phyloP scores from a whole-genome alignment of 1,140 invertebrate genomes.

The Drosophila rhopaloa region DNA sequence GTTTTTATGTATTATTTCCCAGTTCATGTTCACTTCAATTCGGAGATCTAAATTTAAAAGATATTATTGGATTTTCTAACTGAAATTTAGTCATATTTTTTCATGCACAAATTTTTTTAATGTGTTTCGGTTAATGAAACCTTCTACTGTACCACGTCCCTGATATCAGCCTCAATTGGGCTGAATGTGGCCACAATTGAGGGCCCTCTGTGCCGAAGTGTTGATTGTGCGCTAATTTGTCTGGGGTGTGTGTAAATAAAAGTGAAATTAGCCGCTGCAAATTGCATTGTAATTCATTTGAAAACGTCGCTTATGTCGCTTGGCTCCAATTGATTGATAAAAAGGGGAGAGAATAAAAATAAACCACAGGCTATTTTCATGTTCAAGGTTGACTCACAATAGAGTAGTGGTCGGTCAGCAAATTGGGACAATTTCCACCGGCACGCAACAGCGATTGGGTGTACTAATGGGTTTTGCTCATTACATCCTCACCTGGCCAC shows the following conservation, averaged over 20 bases:
- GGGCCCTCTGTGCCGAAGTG: slow-evolving; percentile 38
- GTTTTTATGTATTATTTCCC: too few species aligned
- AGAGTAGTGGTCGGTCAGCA: slow-evolving; percentile 20
- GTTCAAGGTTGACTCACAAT: slow-evolving; percentile 38
- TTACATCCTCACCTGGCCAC: slow-evolving; percentile 33
- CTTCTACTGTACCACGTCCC: slow-evolving; percentile 6
- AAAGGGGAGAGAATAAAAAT: slow-evolving; percentile 20
- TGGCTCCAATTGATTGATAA: slow-evolving; percentile 20
- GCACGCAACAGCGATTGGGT: slow-evolving; percentile 25
- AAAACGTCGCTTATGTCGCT: slow-evolving; percentile 2
- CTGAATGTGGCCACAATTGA: slow-evolving; percentile 36
- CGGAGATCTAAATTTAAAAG: too few species aligned
- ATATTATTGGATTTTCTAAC: too few species aligned
- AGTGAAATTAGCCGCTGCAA: slow-evolving; percentile 65
- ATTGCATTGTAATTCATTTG: slow-evolving; percentile 67
- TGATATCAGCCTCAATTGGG: slow-evolving; percentile 34
- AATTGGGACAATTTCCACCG: slow-evolving; percentile 35
- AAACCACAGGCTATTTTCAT: slow-evolving; percentile 36
- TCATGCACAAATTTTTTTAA: too few species aligned
- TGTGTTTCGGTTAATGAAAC: too few species aligned
- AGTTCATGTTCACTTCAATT: too few species aligned
- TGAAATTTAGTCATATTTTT: too few species aligned
- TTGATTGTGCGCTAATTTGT: slow-evolving; percentile 60
- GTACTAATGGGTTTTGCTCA: slow-evolving; percentile 20
- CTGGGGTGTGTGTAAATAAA: slow-evolving; percentile 58